Evolutionary conservation across 1,140 invertebrate species (phyloP), one percentile per base, ranked within the genome.

Genomic region (Mycetomoellerius zeteki): DNA sequence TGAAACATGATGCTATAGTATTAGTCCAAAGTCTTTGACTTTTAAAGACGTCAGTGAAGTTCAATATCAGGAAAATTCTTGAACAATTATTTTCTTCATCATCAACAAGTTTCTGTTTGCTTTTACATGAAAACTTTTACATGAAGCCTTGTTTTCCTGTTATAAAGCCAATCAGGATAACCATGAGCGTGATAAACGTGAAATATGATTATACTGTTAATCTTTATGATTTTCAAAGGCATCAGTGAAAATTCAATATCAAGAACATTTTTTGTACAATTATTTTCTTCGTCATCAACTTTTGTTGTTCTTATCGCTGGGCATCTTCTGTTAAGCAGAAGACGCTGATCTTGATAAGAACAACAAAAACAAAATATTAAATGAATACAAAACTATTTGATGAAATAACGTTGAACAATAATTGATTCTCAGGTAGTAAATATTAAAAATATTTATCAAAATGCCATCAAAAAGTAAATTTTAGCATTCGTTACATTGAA

Each of bases 341-440:
- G 21, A 50, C 16, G 12, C 30, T 37, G 21, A 50, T 71, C 33
- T 65, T 33, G 14, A 58, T 37, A 75, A n/a, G n/a, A 58, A 21
- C 7, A 75, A 58, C n/a, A 24, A n/a, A 73, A 75, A 58, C n/a
- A 33, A 58, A 58, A 75, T 58, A 75, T 75, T 56, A 58, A 75
- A 58, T n/a, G 14, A 75, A 58, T 24, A 37, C n/a, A 24, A 75
- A 72, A n/a, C 50, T 54, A 54, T 50, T 24, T 33, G 52, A 24
- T 24, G 24, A 8, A 75, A 58, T 75, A 75, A 75, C n/a, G 16
- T 58, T 43, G 43, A 65, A 76, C 80, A 80, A 62, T 60, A 67
- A 72, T 54, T 30, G 19, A 21, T 33, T 54, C 2, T 21, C 3
- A 24, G 56, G 8, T 12, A 19, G 7, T 24, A 75, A 43, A 75